Evolutionary conservation across 2,888 invertebrate species (phyloP).

Genomic region (Erebia palarica): DNA sequence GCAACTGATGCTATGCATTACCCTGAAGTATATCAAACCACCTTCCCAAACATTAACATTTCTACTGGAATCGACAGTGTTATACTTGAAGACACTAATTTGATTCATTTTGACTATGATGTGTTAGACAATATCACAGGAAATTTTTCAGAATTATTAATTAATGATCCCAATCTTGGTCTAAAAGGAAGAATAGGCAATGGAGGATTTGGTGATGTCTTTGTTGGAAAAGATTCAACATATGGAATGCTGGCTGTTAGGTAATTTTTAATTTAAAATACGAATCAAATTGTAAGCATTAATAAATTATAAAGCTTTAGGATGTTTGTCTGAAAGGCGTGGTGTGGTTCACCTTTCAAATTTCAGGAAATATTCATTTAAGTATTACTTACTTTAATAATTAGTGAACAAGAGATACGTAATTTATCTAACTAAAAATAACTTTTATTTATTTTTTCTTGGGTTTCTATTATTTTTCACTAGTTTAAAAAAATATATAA

Average conservation of each 20-base stretch:
- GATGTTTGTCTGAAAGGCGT: too few relatives aligned
- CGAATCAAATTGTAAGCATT: too few relatives aligned
- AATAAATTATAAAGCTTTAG: too few relatives aligned
- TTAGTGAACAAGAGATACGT: too few relatives aligned
- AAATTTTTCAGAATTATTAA: conserved; percentile 72
- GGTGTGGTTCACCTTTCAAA: too few relatives aligned
- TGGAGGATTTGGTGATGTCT: conserved; percentile 88
- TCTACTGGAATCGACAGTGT: conserved; percentile 45
- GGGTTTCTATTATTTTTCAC: too few relatives aligned
- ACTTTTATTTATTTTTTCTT: too few relatives aligned
- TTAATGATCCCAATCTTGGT: conserved; percentile 48
- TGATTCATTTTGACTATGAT: conserved; percentile 78
- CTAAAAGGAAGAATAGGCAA: conserved; percentile 80
- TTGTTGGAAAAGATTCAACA: conserved; percentile 70
- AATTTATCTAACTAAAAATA: too few relatives aligned
- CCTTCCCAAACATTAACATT: conserved; percentile 52
- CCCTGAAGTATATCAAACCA: conserved; percentile 44
- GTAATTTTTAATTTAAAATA: too few relatives aligned
- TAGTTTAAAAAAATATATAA: too few relatives aligned
- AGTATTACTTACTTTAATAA: too few relatives aligned
- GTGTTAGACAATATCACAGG: conserved; percentile 78
- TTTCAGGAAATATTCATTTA: too few relatives aligned
- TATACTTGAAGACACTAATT: conserved; percentile 61
- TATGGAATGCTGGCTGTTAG: conserved; percentile 84
- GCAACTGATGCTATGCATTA: conserved; percentile 26